Evolutionary conservation across 2,797 vertebrate genomes (phyloP), one percentile per base, ranked within the genome.

Genomic region (Enteromius argenteus): DNA sequence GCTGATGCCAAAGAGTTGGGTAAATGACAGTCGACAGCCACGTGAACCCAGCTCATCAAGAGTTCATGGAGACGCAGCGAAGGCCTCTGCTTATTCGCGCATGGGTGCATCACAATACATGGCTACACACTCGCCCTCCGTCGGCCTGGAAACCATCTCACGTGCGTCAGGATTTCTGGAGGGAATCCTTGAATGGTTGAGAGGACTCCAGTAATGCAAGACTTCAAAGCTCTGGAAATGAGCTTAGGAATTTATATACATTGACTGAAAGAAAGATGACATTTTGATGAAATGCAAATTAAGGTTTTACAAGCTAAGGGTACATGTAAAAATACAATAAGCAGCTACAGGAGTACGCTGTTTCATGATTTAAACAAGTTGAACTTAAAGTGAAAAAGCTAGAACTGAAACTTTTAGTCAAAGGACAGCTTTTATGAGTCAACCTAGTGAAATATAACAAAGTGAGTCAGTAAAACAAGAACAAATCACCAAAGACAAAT

Each of bases 131-230:
- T 93, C 92, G 90, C 91, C 92, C 91, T 90, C 91, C 83, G 94
- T 95, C 93, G 95, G 94, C 93, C 91, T 91, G 94, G 94, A 94
- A 95, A 95, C 94, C 92, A 91, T 91, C 90, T 90, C 89, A 64
- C 27, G 42, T 71, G 62, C 72, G 37, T 67, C 49, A 10, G 27
- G 64, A 85, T 71, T 64, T 84, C 84, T 81, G 67, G 37, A 81
- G 76, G 80, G 80, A 85, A 87, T 73, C 17, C 67, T 3, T 67
- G 51, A 81, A 75, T 62, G 71, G 23, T 85, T 83, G 23, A 85
- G 44, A 53, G 44, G 68, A 72, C 49, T 86, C 44, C 51, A 64
- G 51, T 68, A 51, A 84, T 75, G 83, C 35, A 62, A 64, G 35
- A 53, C 56, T 62, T n/a, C 30, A 73, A 37, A 27, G 68, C 23